Conservation (phyloP, 2,888 invertebrate genomes). For the Proisotoma minuta region DNA sequence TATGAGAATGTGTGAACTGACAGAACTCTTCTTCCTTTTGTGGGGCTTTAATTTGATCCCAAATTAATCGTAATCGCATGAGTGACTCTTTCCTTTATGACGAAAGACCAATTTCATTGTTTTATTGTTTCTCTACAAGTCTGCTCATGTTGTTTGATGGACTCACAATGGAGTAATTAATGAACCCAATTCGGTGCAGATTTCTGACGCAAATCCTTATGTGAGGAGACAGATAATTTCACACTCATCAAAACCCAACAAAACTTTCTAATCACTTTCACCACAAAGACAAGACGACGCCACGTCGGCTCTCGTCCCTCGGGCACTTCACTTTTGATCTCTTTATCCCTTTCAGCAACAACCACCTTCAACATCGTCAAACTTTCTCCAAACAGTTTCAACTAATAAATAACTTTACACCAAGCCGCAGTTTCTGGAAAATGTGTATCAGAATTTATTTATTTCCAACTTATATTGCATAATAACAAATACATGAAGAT, state of each 20-base stretch:
- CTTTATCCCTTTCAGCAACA: not conserved
- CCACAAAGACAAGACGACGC: too few species aligned
- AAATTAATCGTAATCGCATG: slow-evolving; percentile 10
- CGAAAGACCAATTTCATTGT: slow-evolving; percentile 3
- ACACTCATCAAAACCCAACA: too few species aligned
- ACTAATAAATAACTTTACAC: too few species aligned
- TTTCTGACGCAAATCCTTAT: not conserved
- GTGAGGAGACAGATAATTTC: too few species aligned
- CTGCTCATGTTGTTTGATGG: not conserved
- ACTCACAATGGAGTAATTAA: slow-evolving; percentile 3
- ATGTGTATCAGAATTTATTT: too few species aligned
- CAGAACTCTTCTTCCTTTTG: not conserved
- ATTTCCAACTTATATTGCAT: too few species aligned
- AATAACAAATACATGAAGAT: too few species aligned
- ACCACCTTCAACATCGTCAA: not conserved
- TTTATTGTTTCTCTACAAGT: slow-evolving; percentile 1
- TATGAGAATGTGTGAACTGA: too few species aligned
- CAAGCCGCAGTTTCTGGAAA: too few species aligned
- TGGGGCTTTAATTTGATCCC: slow-evolving; percentile 1
- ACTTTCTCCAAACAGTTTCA: not conserved
- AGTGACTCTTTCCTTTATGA: slow-evolving; percentile 2
- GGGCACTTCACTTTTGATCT: not conserved
- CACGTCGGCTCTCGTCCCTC: too few species aligned
- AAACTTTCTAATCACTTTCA: too few species aligned
- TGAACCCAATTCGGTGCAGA: too few species aligned